A percentile compares a stretch with the other conserved stretches of the same genome.
Evolutionary conservation across 1,140 invertebrate genomes (phyloP).

Genomic region (Galleria mellonella): DNA sequence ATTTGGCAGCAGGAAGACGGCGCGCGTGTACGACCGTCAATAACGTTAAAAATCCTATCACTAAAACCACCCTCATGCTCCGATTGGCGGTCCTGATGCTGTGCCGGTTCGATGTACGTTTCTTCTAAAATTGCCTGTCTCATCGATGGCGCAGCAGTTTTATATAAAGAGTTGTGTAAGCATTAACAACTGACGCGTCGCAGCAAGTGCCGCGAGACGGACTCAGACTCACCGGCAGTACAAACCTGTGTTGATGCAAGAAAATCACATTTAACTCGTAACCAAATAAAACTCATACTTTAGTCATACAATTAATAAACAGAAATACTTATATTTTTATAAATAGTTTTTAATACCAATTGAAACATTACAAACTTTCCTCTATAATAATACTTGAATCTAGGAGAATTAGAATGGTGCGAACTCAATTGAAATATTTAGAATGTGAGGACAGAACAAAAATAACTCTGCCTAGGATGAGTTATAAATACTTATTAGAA

Average conservation of each 20-base stretch:
- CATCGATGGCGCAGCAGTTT: slow-evolving; percentile 60
- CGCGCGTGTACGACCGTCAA: slow-evolving; percentile 30
- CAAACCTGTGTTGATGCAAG: slow-evolving; percentile 37
- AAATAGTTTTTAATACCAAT: no score
- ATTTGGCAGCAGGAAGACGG: slow-evolving; percentile 33
- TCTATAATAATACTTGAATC: no score
- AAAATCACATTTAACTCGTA: no score
- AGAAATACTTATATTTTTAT: no score
- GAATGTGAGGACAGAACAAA: no score
- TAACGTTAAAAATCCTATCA: slow-evolving; percentile 37
- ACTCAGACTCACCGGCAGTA: slow-evolving; percentile 8
- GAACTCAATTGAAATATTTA: no score
- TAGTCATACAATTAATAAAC: no score
- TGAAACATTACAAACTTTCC: no score
- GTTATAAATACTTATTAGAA: no score
- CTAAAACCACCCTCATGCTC: slow-evolving; percentile 46
- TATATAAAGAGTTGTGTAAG: slow-evolving; percentile 69
- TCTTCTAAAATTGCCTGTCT: slow-evolving; percentile 50
- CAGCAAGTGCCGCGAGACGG: slow-evolving; percentile 29
- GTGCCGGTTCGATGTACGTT: slow-evolving; percentile 27
- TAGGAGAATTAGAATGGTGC: no score
- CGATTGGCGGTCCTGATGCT: slow-evolving; percentile 11
- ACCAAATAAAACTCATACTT: no score
- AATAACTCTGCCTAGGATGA: no score
- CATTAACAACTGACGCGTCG: slow-evolving; percentile 44